phyloP scores from a whole-genome alignment of 2,888 invertebrate species.

The Crematogaster levior region DNA sequence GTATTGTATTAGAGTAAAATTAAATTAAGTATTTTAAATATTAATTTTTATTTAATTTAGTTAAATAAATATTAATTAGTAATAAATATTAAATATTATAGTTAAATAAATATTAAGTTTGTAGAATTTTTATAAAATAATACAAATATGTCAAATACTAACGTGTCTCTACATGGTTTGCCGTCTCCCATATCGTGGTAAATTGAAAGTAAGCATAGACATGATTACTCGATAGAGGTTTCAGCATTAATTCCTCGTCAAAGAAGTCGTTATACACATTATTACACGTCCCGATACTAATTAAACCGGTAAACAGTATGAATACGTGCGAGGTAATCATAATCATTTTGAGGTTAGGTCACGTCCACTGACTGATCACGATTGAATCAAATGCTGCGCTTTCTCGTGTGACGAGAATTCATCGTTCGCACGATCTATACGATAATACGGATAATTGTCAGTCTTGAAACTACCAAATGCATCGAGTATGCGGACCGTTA shows the following conservation, averaged over 20 bases:
- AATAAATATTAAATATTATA: too few relatives aligned
- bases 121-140: not conserved
- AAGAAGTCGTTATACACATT: conserved; percentile 89
- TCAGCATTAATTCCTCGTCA: conserved; percentile 95
- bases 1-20: not conserved
- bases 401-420: not conserved
- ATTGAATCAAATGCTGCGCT: not conserved
- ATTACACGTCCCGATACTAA: conserved; percentile 52
- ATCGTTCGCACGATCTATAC: not conserved
- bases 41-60: too few relatives aligned
- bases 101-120: not conserved
- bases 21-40: too few relatives aligned
- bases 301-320: conserved; percentile 42
- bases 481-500: not conserved
- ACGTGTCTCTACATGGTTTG: conserved; percentile 76
- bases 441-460: not conserved
- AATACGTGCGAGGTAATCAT: conserved; percentile 24
- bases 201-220: conserved; percentile 97
- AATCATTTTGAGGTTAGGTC: conserved; percentile 6
- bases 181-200: conserved; percentile 90
- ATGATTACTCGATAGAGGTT: conserved; percentile 93
- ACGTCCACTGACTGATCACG: not conserved
- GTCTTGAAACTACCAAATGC: not conserved
- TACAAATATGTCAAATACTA: conserved; percentile 53
- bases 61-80: too few relatives aligned